Evolutionary conservation across 2,888 invertebrate species (phyloP).

Genomic region (Rosalia funebris): DNA sequence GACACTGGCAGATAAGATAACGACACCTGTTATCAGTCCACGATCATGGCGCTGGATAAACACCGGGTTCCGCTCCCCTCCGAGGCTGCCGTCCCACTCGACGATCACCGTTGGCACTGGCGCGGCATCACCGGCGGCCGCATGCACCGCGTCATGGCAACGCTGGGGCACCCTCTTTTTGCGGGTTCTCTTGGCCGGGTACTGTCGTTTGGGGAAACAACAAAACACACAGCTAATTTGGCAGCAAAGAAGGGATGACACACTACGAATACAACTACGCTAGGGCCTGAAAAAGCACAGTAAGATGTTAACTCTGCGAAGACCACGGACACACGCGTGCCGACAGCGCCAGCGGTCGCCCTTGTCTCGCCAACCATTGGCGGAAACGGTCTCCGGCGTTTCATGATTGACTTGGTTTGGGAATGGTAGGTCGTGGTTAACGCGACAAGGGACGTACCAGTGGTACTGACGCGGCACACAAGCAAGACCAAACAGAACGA

Average conservation of each 20-base stretch:
- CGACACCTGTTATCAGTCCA: constrained; percentile 51
- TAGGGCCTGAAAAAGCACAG: constrained; percentile 50
- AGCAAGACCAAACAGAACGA: constrained; percentile 42
- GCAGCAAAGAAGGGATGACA: constrained; percentile 42
- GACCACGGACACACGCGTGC: constrained; percentile 42
- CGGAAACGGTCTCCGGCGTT: neutral
- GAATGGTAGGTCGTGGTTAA: neutral
- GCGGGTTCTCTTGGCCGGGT: no score
- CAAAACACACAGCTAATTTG: constrained; percentile 41
- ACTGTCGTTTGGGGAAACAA: constrained; percentile 28
- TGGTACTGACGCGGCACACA: constrained; percentile 33
- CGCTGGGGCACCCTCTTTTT: constrained; percentile 6
- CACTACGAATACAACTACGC: constrained; percentile 43
- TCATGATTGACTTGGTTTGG: neutral
- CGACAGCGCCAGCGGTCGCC: constrained; percentile 25
- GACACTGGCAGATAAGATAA: constrained; percentile 50
- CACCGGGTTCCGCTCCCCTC: constrained; percentile 28
- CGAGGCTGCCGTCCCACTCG: constrained; percentile 36
- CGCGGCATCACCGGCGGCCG: neutral
- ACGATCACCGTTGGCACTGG: constrained; percentile 33
- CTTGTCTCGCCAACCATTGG: neutral
- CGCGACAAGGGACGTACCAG: neutral
- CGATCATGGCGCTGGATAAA: constrained; percentile 34
- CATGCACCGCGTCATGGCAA: constrained; percentile 10
- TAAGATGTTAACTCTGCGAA: constrained; percentile 40